phyloP scores from a whole-genome alignment of 2,113 vertebrate species.

The Percina caprodes region DNA sequence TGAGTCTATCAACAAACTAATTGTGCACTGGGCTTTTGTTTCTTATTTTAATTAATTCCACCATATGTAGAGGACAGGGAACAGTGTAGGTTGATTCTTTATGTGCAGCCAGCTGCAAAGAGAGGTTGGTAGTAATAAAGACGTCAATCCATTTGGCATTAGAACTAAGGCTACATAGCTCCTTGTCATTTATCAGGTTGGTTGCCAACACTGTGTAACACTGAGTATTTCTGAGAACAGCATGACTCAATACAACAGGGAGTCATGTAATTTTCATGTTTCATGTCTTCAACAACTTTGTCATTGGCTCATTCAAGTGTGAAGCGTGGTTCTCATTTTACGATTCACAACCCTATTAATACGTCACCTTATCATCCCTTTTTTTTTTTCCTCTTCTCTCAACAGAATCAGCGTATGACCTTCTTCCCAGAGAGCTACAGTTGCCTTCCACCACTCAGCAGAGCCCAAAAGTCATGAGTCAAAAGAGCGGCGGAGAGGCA shows the following conservation, averaged over 20 bases:
- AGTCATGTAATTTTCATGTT: constrained; percentile 4
- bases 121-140: not conserved
- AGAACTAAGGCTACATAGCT: constrained; percentile 23
- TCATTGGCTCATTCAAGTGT: not conserved
- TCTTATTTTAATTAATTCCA: constrained; percentile 26
- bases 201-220: constrained; percentile 4
- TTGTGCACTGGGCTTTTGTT: not conserved
- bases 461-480: constrained; percentile 93
- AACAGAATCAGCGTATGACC: constrained; percentile 96
- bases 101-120: not conserved
- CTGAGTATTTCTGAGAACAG: not conserved
- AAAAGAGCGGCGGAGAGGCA: constrained; percentile 96
- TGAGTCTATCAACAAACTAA: not conserved
- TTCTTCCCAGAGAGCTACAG: constrained; percentile 96
- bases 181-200: constrained; percentile 20
- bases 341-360: constrained; percentile 6
- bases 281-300: not conserved
- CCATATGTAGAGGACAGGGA: constrained; percentile 21
- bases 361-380: constrained; percentile 16
- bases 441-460: constrained; percentile 90
- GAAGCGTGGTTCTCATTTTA: not conserved
- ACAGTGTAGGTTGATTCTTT: not conserved
- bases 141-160: constrained; percentile 1
- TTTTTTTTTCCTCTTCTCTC: constrained; percentile 34
- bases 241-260: not conserved